Conservation (phyloP, 2,888 invertebrate species). For the Hyles lineata region DNA sequence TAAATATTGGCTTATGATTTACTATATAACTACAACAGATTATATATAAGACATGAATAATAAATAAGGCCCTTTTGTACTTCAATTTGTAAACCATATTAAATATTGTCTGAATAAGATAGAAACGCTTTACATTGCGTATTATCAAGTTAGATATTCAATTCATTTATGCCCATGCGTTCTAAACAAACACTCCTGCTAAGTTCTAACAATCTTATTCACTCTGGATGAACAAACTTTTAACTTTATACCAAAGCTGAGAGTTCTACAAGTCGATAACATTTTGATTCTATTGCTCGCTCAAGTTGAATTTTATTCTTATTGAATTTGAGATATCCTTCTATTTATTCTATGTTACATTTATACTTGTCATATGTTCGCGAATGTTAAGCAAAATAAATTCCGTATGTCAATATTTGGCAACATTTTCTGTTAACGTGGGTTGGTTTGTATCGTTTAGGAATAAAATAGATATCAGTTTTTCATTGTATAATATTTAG, state of each 20-base stretch:
- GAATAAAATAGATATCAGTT: not conserved
- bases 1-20: too few species aligned
- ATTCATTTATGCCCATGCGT: not conserved
- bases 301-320: constrained; percentile 21
- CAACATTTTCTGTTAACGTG: too few species aligned
- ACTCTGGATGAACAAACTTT: not conserved
- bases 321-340: constrained; percentile 13
- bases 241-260: not conserved
- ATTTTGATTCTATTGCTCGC: constrained; percentile 24
- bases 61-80: too few species aligned
- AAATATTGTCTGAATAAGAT: too few species aligned
- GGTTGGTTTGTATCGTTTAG: too few species aligned
- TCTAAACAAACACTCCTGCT: not conserved
- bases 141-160: not conserved
- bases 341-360: not conserved
- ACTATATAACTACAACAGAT: too few species aligned
- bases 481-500: too few species aligned
- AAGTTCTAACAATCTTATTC: not conserved
- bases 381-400: not conserved
- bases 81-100: too few species aligned
- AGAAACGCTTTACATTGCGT: too few species aligned
- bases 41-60: too few species aligned
- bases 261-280: not conserved
- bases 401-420: not conserved
- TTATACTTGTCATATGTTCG: not conserved